Evolutionary conservation across 2,797 vertebrate genomes (phyloP).

Genomic region (Propithecus deckenii): DNA sequence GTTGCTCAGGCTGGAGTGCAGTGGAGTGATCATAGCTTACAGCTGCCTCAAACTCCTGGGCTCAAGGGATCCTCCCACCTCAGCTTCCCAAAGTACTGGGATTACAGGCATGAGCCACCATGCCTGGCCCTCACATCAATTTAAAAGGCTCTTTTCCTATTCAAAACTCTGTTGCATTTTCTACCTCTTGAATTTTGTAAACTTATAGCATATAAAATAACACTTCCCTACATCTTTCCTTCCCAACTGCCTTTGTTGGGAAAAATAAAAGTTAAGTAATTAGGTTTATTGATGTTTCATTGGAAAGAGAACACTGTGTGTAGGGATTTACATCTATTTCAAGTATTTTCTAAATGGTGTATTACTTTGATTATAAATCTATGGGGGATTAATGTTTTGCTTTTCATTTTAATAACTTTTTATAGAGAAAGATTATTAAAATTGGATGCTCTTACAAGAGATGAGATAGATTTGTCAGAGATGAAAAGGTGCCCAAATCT

Average conservation of each 20-base stretch:
- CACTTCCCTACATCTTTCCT: neutral
- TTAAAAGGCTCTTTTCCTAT: neutral
- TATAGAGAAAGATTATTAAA: neutral
- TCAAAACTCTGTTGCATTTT: neutral
- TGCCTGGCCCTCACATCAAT: neutral
- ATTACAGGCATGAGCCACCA: neutral
- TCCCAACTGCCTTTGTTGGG: neutral
- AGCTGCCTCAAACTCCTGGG: neutral
- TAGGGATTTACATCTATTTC: neutral
- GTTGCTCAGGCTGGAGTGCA: neutral
- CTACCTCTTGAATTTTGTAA: neutral
- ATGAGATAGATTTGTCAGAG: neutral
- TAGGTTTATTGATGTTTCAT: neutral
- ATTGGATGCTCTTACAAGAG: neutral
- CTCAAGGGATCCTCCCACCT: neutral
- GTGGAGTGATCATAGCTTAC: neutral
- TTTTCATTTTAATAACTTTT: slow-evolving; percentile 23
- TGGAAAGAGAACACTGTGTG: neutral
- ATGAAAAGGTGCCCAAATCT: neutral
- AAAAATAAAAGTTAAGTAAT: neutral
- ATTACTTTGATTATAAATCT: slow-evolving; percentile 25
- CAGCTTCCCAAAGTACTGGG: neutral
- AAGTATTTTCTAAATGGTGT: neutral
- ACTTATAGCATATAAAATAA: neutral
- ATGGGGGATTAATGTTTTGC: neutral